Base-by-base conservation (phyloP, 1,140 invertebrate species). In the Macrocentrus cingulum region DNA sequence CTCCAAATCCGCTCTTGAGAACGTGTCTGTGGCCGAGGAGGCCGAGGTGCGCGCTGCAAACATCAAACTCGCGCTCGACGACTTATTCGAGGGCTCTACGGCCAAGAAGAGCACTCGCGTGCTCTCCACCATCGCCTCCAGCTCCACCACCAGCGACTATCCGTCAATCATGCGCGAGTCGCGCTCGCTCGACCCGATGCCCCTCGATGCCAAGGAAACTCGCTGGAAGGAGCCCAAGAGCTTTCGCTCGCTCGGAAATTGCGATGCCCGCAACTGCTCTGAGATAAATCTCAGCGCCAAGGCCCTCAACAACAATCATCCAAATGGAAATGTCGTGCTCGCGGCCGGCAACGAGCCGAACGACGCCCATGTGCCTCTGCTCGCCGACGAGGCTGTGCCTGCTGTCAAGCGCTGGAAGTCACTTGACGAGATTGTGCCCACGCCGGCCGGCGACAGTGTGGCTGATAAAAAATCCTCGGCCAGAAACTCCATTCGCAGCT, bases 351-450 rank as follows among this genome's bases (percentile, higher is more conserved):
- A 32, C 9, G 67, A 71, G n/a, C n/a, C 16, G 72, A 76, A 85
- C 23, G 56, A 51, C 61, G 76, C 78, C 2, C 79, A 85, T 46
- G 79, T 79, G n/a, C 84, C 84, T 7, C 62, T 87, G 50, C 66
- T 87, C n/a, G 61, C 80, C 56, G 80, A 82, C 68, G 75, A 85
- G 61, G 76, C 83, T 67, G 71, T 81, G n/a, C n/a, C n/a, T 58
- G 79, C 77, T 19, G 73, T 84, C 18, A 89, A 90, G 74, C 83
- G 87, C 65, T 91, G 89, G 86, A 85, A 84, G 63, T 91, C 90
- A n/a, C 76, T 91, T 18, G 89, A 91, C 80, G 84, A 85, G 61
- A 79, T 88, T 16, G 82, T 81, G 66, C 79, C 69, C 66, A 84
- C 67, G 65, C 75, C 70, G 65, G 79, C 65, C 55, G 71, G 64